Conservation (phyloP, 2,797 vertebrate species). For the Eulemur mongoz region DNA sequence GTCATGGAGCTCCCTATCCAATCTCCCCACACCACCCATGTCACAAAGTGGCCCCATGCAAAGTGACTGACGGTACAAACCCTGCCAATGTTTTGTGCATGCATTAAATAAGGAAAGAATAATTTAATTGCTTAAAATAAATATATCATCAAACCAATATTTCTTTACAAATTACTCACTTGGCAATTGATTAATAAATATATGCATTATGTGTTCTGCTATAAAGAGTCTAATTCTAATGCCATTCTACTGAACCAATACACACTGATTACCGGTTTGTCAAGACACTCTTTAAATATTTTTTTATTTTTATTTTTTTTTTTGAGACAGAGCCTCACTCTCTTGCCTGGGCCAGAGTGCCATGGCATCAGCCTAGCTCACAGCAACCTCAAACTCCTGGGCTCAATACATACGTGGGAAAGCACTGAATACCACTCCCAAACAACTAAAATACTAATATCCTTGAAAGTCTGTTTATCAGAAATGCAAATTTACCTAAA, state of each 20-base stretch:
- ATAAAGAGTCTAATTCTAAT: not conserved
- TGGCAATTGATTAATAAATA: not conserved
- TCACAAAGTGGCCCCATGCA: not conserved
- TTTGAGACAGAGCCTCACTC: no score
- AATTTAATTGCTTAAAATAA: not conserved
- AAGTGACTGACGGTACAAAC: not conserved
- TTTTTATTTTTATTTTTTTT: not conserved
- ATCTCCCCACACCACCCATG: not conserved
- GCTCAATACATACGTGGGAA: not conserved
- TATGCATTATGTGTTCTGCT: not conserved
- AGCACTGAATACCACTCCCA: not conserved
- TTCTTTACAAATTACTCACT: not conserved
- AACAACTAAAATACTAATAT: conserved; percentile 6
- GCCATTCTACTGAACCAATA: not conserved
- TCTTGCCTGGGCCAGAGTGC: no score
- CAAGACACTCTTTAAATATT: not conserved
- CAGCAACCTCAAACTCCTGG: no score
- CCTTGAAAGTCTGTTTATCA: not conserved
- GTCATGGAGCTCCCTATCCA: not conserved
- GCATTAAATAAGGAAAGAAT: conserved; percentile 1
- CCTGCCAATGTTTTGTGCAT: not conserved
- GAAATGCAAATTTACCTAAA: not conserved
- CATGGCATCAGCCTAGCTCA: no score
- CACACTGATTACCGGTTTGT: not conserved
- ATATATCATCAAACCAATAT: not conserved